Evolutionary conservation across 2,797 vertebrate species (phyloP).

Genomic region (Cuniculus paca): DNA sequence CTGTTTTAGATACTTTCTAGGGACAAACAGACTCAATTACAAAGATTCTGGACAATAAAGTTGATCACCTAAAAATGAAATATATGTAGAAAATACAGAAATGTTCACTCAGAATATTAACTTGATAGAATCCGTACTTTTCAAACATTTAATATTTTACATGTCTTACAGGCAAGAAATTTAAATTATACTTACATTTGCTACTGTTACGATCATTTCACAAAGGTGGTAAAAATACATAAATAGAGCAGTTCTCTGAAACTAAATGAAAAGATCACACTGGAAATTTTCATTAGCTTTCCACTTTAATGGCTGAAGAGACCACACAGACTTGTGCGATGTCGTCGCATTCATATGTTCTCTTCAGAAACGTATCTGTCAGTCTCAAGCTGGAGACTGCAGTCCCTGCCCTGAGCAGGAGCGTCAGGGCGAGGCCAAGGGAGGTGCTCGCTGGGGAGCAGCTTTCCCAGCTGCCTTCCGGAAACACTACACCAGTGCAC

Average conservation of each 20-base stretch:
- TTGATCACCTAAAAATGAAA: slow-evolving; percentile 51
- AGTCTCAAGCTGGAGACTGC: slow-evolving; percentile 97
- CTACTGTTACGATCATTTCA: slow-evolving; percentile 65
- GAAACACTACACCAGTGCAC: slow-evolving; percentile 99
- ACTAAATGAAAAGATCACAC: slow-evolving; percentile 56
- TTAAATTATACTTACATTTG: slow-evolving; percentile 80
- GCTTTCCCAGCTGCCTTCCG: slow-evolving; percentile 96
- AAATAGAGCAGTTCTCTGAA: slow-evolving; percentile 88
- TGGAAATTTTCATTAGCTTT: slow-evolving; percentile 88
- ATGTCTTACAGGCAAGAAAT: slow-evolving; percentile 70
- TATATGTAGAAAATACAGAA: slow-evolving; percentile 38
- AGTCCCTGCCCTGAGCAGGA: slow-evolving; percentile 96
- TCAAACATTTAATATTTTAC: slow-evolving; percentile 87
- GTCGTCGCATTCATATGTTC: slow-evolving; percentile 99
- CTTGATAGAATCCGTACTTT: slow-evolving; percentile 54
- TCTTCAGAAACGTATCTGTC: slow-evolving; percentile 98
- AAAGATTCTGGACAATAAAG: slow-evolving; percentile 46
- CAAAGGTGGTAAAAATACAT: slow-evolving; percentile 79
- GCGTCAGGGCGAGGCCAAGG: slow-evolving; percentile 94
- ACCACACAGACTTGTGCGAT: slow-evolving; percentile 98
- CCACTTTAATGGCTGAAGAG: slow-evolving; percentile 92
- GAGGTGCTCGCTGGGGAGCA: slow-evolving; percentile 96
- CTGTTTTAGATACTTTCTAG: neutral
- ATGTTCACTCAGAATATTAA: slow-evolving; percentile 55
- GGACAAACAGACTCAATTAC: slow-evolving; percentile 39